phyloP scores from a whole-genome alignment of 2,113 vertebrate species.

The Gymnarchus niloticus region DNA sequence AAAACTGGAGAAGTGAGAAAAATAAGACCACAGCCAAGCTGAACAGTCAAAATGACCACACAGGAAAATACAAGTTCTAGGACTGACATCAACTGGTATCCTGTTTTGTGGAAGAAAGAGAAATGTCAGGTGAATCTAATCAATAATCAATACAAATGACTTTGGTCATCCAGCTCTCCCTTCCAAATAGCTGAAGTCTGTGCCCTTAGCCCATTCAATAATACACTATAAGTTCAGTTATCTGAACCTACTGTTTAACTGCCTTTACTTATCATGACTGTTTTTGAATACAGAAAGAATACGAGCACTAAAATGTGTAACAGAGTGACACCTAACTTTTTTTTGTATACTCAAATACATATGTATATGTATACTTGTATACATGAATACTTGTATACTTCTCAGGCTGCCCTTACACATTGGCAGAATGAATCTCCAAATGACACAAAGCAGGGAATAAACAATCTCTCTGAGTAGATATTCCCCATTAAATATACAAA shows the following conservation, averaged over 20 bases:
- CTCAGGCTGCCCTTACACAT: background rate
- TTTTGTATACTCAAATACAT: no score
- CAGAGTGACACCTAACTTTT: background rate
- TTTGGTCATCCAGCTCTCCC: background rate
- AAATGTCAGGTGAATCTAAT: background rate
- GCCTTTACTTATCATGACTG: background rate
- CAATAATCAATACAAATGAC: background rate
- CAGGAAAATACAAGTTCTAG: background rate
- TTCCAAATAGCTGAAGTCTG: background rate
- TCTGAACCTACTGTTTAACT: background rate
- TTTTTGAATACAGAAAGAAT: background rate
- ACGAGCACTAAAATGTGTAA: background rate
- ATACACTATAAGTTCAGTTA: background rate
- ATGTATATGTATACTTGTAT: no score
- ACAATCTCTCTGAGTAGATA: background rate
- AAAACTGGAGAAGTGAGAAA: background rate
- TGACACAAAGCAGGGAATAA: background rate
- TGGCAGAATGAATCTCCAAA: background rate
- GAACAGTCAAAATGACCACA: background rate
- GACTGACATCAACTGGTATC: slow-evolving; percentile 3
- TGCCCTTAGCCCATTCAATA: background rate
- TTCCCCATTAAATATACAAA: background rate
- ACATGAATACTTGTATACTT: no score
- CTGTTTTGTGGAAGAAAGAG: background rate
- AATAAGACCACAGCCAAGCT: background rate